Conservation (phyloP, 2,888 invertebrate genomes). For the Pseudolycoriella hygida region DNA sequence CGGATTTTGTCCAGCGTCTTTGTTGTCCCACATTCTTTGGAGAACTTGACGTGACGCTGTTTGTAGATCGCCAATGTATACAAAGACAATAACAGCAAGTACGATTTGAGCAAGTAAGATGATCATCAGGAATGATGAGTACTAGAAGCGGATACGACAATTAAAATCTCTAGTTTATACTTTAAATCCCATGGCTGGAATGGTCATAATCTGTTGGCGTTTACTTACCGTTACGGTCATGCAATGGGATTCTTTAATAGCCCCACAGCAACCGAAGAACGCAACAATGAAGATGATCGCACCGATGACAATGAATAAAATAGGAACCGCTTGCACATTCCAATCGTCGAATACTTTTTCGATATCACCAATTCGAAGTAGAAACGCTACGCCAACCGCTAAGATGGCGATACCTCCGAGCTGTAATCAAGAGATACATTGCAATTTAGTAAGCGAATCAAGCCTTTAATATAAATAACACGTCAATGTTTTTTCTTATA, state of each 20-base stretch:
- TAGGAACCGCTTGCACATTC: slow-evolving; percentile 37
- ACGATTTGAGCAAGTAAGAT: slow-evolving; percentile 57
- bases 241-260: slow-evolving; percentile 73
- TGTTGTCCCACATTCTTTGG: slow-evolving; percentile 27
- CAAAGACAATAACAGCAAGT: slow-evolving; percentile 46
- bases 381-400: background rate
- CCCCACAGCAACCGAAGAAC: slow-evolving; percentile 83
- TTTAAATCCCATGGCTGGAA: background rate
- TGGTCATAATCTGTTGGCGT: too few species aligned
- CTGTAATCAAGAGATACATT: background rate
- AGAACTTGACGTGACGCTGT: slow-evolving; percentile 34
- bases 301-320: slow-evolving; percentile 48
- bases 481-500: too few species aligned
- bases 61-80: slow-evolving; percentile 38
- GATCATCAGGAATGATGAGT: slow-evolving; percentile 49
- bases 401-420: background rate
- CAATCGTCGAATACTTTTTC: slow-evolving; percentile 27
- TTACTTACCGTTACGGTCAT: slow-evolving; percentile 64
- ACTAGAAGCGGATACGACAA: slow-evolving; percentile 35
- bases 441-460: too few species aligned
- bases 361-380: background rate
- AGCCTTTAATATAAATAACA: too few species aligned
- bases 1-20: slow-evolving; percentile 36
- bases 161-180: background rate
- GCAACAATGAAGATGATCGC: slow-evolving; percentile 59